phyloP scores from a whole-genome alignment of 2,113 vertebrate genomes.

The Dicrurus megarhynchus region DNA sequence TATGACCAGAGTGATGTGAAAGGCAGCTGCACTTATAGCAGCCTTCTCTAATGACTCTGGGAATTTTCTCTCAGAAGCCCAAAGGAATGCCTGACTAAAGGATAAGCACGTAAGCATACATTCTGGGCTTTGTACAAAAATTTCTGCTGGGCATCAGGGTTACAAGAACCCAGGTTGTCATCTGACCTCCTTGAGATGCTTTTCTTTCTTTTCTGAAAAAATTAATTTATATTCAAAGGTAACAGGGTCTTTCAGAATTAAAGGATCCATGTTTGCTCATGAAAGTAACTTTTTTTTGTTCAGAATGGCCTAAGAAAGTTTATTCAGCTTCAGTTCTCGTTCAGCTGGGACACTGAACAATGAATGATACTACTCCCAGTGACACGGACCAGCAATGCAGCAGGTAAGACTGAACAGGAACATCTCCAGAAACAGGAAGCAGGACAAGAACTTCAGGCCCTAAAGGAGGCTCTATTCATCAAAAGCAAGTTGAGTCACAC shows the following conservation, averaged over 20 bases:
- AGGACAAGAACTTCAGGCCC: not conserved
- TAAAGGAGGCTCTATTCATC: not conserved
- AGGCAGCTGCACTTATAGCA: not conserved
- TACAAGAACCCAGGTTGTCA: not conserved
- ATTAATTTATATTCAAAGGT: not conserved
- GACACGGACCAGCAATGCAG: not conserved
- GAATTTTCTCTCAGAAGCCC: not conserved
- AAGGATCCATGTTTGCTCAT: not conserved
- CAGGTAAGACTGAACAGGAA: not conserved
- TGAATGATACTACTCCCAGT: not conserved
- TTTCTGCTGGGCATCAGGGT: not conserved
- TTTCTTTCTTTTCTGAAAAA: not conserved
- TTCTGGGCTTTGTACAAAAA: not conserved
- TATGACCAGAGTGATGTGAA: not conserved
- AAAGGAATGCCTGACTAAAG: not conserved
- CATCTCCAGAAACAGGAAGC: not conserved
- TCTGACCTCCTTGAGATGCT: not conserved
- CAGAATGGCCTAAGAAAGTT: not conserved
- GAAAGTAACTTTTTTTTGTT: not conserved
- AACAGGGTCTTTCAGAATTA: not conserved
- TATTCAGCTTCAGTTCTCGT: not conserved
- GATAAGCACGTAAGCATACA: not conserved
- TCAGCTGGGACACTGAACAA: not conserved
- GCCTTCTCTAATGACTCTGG: not conserved
- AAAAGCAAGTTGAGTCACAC: conserved; percentile 54